Percentiles rank a stretch among this genome's conserved stretches.
phyloP scores from a whole-genome alignment of 2,888 invertebrate genomes.

The Ceraclea dissimilis region DNA sequence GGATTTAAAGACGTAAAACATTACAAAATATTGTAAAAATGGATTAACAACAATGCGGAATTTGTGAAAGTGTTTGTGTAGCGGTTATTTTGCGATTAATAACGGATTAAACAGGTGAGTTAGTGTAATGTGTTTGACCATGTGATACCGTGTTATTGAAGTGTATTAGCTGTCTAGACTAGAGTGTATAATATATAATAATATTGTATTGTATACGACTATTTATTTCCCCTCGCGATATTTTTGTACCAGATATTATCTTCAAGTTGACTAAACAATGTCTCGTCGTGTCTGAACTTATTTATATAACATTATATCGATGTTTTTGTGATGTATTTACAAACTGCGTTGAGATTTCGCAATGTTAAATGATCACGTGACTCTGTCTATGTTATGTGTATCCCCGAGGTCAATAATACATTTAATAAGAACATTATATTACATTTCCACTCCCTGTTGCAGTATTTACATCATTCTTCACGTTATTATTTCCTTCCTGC shows the following conservation, averaged over 20 bases:
- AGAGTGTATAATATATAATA: conserved; percentile 6
- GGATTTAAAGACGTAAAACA: conserved; percentile 14
- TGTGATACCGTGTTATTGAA: conserved; percentile 13
- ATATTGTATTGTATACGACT: not conserved
- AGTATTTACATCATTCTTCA: conserved; percentile 9
- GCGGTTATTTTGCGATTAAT: conserved; percentile 9
- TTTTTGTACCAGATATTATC: conserved; percentile 9
- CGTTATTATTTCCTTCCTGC: not conserved
- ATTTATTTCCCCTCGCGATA: conserved; percentile 14
- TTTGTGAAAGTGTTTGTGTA: conserved; percentile 9
- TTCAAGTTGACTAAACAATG: conserved; percentile 5
- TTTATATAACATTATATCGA: conserved; percentile 5
- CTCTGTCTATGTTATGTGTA: conserved; percentile 14
- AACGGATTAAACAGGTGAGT: conserved; percentile 18
- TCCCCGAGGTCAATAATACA: conserved; percentile 20
- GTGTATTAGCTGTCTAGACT: conserved; percentile 20
- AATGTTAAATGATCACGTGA: conserved; percentile 23
- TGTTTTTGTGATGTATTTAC: conserved; percentile 6
- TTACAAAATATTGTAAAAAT: conserved; percentile 11
- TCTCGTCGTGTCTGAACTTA: not conserved
- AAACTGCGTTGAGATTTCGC: conserved; percentile 18
- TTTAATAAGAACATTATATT: conserved; percentile 4
- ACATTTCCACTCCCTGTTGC: conserved; percentile 18
- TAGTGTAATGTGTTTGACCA: conserved; percentile 13
- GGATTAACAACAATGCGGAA: conserved; percentile 11